Evolutionary conservation across 2,888 invertebrate species (phyloP).

Genomic region (Limenitis camilla): DNA sequence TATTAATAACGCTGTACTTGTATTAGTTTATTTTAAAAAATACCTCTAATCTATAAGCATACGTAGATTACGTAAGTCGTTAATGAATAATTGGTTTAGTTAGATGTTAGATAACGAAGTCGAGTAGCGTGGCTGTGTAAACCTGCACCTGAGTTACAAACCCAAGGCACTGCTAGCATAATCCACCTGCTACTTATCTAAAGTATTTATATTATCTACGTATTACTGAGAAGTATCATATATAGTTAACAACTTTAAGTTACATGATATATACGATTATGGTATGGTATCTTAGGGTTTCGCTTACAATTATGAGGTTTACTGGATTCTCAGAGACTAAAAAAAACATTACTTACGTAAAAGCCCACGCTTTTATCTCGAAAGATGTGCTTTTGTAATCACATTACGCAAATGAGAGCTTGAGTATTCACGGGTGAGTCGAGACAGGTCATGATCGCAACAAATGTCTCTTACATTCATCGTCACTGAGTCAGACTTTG

Average conservation of each 20-base stretch:
- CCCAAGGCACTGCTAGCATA: too few relatives aligned
- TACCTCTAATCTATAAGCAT: too few relatives aligned
- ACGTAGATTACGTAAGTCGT: too few relatives aligned
- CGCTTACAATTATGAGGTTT: conserved; percentile 50
- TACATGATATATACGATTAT: conserved; percentile 2
- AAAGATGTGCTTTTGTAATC: conserved; percentile 73
- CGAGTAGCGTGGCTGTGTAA: too few relatives aligned
- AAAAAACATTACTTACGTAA: conserved; percentile 70
- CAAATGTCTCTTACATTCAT: conserved; percentile 60
- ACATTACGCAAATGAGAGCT: conserved; percentile 72
- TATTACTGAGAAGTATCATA: not conserved
- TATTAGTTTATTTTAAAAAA: too few relatives aligned
- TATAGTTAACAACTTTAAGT: not conserved
- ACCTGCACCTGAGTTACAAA: too few relatives aligned
- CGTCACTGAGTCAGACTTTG: conserved; percentile 41
- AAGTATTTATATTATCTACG: too few relatives aligned
- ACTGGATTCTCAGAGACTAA: conserved; percentile 46
- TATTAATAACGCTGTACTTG: too few relatives aligned
- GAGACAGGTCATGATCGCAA: conserved; percentile 63
- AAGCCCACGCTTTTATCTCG: conserved; percentile 63
- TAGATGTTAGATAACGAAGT: too few relatives aligned
- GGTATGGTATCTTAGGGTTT: conserved; percentile 15
- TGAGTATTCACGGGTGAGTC: conserved; percentile 62
- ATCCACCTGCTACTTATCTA: too few relatives aligned
- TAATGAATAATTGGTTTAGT: not conserved